Evolutionary conservation across 2,888 invertebrate species (phyloP).

Genomic region (Molorchus minor): DNA sequence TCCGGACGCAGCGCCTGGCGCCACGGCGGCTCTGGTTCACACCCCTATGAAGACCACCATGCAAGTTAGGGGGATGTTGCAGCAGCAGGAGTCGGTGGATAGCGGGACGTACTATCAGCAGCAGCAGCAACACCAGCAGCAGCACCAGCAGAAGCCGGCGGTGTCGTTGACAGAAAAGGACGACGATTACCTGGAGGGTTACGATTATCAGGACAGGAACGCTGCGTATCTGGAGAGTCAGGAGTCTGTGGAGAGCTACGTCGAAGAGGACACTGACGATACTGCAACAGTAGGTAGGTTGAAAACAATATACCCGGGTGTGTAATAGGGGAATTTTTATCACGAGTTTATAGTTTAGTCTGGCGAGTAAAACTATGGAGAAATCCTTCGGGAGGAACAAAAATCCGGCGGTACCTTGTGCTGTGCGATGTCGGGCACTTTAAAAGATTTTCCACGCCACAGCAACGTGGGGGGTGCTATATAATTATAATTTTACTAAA

Average conservation of each 20-base stretch:
- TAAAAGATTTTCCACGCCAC: no score
- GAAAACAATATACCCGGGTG: no score
- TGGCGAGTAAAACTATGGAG: no score
- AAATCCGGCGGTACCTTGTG: no score
- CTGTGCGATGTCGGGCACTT: no score
- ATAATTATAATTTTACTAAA: no score
- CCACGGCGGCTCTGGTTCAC: constrained; percentile 53
- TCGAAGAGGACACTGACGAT: constrained; percentile 57
- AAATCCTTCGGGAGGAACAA: no score
- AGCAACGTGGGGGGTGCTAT: no score
- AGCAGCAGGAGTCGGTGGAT: constrained; percentile 64
- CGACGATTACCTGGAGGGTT: constrained; percentile 29
- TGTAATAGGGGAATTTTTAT: no score
- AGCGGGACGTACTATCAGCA: constrained; percentile 32
- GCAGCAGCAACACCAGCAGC: constrained; percentile 19
- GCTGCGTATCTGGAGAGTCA: constrained; percentile 51
- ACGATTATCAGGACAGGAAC: constrained; percentile 38
- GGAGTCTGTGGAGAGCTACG: constrained; percentile 64
- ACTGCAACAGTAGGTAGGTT: constrained; percentile 39
- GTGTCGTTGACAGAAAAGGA: not conserved
- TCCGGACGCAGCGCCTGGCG: constrained; percentile 40
- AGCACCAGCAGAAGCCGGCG: not conserved
- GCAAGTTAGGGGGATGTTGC: constrained; percentile 57
- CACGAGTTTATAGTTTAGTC: no score
- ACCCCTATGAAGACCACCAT: constrained; percentile 28